Evolutionary conservation across 2,888 invertebrate genomes (phyloP).

Genomic region (Serripes groenlandicus): DNA sequence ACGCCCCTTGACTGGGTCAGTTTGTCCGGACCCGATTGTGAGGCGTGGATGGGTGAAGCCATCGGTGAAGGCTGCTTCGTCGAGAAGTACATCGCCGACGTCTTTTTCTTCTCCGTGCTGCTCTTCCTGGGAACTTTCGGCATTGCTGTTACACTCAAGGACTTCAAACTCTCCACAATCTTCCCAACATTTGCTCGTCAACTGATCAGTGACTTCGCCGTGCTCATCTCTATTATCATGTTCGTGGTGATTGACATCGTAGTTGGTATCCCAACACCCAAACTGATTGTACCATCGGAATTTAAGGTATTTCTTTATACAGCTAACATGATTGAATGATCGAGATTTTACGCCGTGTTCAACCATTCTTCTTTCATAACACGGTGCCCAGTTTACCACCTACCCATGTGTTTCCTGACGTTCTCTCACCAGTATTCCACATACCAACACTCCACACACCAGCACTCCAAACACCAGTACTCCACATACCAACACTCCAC

Average conservation of each 20-base stretch:
- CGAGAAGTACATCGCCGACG: slow-evolving; percentile 87
- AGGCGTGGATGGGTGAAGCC: slow-evolving; percentile 53
- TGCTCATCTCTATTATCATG: slow-evolving; percentile 96
- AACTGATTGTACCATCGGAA: slow-evolving; percentile 91
- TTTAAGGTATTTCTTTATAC: slow-evolving; percentile 75
- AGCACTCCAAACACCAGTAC: too few relatives aligned
- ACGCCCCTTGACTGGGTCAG: slow-evolving; percentile 33
- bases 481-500: too few relatives aligned
- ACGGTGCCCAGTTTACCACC: too few relatives aligned
- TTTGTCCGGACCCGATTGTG: slow-evolving; percentile 40
- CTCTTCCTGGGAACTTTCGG: slow-evolving; percentile 97
- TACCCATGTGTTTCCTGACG: too few relatives aligned
- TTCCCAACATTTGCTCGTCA: slow-evolving; percentile 90
- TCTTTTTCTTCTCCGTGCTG: slow-evolving; percentile 97
- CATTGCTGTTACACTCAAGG: slow-evolving; percentile 95
- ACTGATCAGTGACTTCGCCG: slow-evolving; percentile 97
- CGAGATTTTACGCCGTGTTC: background rate
- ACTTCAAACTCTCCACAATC: slow-evolving; percentile 90
- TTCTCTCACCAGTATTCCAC: too few relatives aligned
- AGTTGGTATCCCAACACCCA: slow-evolving; percentile 95
- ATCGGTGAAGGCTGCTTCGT: slow-evolving; percentile 87
- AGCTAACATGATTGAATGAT: too few relatives aligned
- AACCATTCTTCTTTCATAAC: too few relatives aligned
- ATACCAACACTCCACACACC: too few relatives aligned
- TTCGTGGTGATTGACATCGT: slow-evolving; percentile 95